These are phyloP conservation scores for Tragulus kanchil DNA, from an alignment of 2,113 vertebrate genomes.

Conservation along the genomic window DNA sequence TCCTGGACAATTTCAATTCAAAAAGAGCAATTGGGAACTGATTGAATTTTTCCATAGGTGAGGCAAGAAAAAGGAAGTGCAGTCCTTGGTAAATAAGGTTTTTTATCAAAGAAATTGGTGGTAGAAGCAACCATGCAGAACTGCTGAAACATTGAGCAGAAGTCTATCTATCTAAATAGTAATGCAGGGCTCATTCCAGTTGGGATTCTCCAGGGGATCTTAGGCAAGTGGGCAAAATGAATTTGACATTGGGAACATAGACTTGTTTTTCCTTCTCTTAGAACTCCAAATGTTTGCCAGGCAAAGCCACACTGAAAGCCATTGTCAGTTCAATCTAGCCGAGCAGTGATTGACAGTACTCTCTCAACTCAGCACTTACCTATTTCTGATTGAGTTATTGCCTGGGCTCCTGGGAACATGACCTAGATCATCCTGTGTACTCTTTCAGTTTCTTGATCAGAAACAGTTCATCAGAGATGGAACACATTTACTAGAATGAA, in stretches of 20 bases:
- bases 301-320: constrained; percentile 17
- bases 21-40: constrained; percentile 33
- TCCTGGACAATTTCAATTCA: constrained; percentile 53
- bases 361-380: constrained; percentile 49
- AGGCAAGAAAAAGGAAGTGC: not conserved
- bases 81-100: not conserved
- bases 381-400: constrained; percentile 74
- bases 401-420: constrained; percentile 53
- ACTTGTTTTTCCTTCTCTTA: constrained; percentile 35
- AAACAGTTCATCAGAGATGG: constrained; percentile 72
- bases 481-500: constrained; percentile 63
- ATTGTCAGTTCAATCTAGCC: not conserved
- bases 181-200: not conserved
- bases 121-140: constrained; percentile 46
- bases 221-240: constrained; percentile 53
- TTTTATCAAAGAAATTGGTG: constrained; percentile 43
- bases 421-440: constrained; percentile 56
- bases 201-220: constrained; percentile 24
- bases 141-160: not conserved
- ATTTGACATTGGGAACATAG: constrained; percentile 4
- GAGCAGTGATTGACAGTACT: not conserved
- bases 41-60: constrained; percentile 25
- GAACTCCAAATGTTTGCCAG: not conserved
- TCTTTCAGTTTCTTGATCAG: constrained; percentile 43
- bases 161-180: constrained; percentile 32